Conservation (phyloP, 2,888 invertebrate species). For the Machimus rusticus region DNA sequence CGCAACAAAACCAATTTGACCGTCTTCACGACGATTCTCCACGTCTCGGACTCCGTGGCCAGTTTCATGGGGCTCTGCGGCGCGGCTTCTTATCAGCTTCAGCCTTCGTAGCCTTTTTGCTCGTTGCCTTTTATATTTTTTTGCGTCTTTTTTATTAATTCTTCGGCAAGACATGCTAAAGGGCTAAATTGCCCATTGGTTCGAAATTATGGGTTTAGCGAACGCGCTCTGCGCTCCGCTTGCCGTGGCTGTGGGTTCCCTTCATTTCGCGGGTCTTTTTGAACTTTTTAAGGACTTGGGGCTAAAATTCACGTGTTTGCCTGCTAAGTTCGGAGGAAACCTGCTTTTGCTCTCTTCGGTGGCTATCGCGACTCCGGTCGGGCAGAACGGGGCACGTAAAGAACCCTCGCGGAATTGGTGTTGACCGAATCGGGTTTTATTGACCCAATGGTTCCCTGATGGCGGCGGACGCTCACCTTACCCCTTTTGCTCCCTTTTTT, state of each 20-base stretch:
- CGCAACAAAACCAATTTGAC: conserved; percentile 29
- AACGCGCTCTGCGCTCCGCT: conserved; percentile 41
- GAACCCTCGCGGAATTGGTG: conserved; percentile 17
- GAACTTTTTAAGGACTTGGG: conserved; percentile 22
- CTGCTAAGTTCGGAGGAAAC: conserved; percentile 44
- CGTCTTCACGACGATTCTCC: conserved; percentile 1
- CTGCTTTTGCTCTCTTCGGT: conserved; percentile 16
- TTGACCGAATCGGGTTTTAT: conserved; percentile 44
- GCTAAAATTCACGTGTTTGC: conserved; percentile 30
- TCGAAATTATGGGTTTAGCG: conserved; percentile 63
- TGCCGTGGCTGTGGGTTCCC: neutral
- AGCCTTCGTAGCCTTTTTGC: neutral
- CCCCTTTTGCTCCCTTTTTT: conserved; percentile 10
- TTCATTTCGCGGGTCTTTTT: conserved; percentile 25
- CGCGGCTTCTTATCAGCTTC: neutral
- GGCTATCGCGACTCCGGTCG: neutral
- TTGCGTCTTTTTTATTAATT: conserved; percentile 21
- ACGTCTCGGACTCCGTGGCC: neutral
- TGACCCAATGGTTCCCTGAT: conserved; percentile 42
- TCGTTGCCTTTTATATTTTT: neutral
- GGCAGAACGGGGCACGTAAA: neutral
- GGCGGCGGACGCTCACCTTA: conserved; percentile 34
- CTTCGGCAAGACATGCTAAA: conserved; percentile 56
- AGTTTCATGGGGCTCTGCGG: neutral
- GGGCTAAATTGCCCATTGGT: conserved; percentile 64